These are phyloP conservation scores for Lepidocolaptes lacrymiger DNA, from an alignment of 2,797 vertebrate species.

Conservation along the genomic window DNA sequence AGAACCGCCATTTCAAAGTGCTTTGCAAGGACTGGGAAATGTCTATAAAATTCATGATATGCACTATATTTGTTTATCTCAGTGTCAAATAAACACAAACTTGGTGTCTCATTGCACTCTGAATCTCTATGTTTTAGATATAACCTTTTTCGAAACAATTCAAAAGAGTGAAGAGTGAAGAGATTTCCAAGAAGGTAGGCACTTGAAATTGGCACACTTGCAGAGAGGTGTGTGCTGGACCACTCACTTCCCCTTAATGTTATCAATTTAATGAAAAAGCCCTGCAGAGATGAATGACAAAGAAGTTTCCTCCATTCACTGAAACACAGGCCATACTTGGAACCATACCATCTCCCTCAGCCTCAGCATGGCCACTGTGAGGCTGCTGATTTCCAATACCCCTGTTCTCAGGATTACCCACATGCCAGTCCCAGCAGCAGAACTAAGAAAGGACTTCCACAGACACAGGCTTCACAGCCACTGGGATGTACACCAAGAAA, in stretches of 20 bases:
- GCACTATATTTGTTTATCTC: background rate
- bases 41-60: background rate
- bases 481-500: background rate
- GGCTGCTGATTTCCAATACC: background rate
- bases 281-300: background rate
- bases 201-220: background rate
- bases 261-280: background rate
- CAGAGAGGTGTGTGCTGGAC: background rate
- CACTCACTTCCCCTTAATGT: background rate
- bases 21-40: background rate
- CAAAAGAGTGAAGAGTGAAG: background rate
- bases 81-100: background rate
- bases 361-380: fast-evolving
- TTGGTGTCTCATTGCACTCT: background rate
- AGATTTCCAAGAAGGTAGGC: background rate
- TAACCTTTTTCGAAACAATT: too few species aligned
- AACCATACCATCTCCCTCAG: background rate
- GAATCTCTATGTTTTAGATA: background rate
- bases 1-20: background rate
- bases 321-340: background rate
- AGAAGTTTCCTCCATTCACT: background rate
- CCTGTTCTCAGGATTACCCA: background rate
- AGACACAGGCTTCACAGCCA: too few species aligned
- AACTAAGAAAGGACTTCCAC: background rate
- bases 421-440: background rate